Percentiles rank a stretch among this genome's conserved stretches.
phyloP scores from a whole-genome alignment of 1,140 invertebrate species.

The Drosophila orosa region DNA sequence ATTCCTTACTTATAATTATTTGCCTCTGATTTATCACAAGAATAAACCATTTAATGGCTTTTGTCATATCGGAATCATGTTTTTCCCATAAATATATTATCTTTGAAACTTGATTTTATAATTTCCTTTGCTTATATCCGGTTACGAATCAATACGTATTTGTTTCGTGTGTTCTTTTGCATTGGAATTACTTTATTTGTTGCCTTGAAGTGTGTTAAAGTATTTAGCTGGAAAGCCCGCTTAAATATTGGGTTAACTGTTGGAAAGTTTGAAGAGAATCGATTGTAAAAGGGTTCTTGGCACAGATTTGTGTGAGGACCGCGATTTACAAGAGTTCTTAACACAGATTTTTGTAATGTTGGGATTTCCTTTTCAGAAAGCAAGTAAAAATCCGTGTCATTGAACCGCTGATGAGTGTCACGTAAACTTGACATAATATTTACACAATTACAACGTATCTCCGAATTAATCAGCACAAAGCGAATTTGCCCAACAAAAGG shows the following conservation, averaged over 20 bases:
- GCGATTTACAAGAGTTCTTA: constrained; percentile 19
- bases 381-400: constrained; percentile 24
- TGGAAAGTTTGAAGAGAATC: constrained; percentile 24
- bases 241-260: constrained; percentile 58
- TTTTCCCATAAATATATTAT: constrained; percentile 3
- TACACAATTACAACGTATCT: constrained; percentile 35
- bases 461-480: constrained; percentile 52
- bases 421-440: constrained; percentile 51
- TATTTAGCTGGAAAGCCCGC: constrained; percentile 25
- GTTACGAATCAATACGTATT: constrained; percentile 1
- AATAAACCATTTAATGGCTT: background rate
- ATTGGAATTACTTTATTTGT: constrained; percentile 30
- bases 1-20: background rate
- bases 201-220: constrained; percentile 51
- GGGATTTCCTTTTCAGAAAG: background rate
- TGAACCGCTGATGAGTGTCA: constrained; percentile 25
- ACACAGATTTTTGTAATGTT: constrained; percentile 21
- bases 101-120: constrained; percentile 8
- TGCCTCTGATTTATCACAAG: background rate
- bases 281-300: constrained; percentile 30
- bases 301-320: constrained; percentile 13
- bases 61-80: constrained; percentile 1
- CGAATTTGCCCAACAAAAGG: constrained; percentile 35
- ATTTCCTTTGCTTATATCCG: constrained; percentile 2
- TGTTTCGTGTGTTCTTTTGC: constrained; percentile 12